A percentile compares a stretch with the other conserved stretches of the same genome.
Conservation (phyloP, 2,797 vertebrate genomes). For the Coccyzus lansbergi region DNA sequence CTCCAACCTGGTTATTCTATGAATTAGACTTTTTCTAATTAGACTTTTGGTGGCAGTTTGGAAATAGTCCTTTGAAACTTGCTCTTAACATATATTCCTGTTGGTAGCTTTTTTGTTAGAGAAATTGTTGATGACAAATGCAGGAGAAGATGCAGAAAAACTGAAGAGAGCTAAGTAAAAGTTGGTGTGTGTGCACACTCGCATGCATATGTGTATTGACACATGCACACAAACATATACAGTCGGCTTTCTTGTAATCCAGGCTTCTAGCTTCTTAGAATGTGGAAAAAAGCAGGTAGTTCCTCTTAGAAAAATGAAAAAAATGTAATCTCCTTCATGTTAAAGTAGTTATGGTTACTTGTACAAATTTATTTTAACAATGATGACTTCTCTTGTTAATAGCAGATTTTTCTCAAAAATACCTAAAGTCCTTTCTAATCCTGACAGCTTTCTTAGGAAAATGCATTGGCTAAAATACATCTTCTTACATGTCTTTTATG, state of each 20-base stretch:
- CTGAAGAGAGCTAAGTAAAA: not conserved
- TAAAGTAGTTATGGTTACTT: not conserved
- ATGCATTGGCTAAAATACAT: not conserved
- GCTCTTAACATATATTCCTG: not conserved
- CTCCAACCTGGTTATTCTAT: too few species aligned
- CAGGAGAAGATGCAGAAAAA: not conserved
- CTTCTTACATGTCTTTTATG: not conserved
- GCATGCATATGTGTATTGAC: fast-evolving
- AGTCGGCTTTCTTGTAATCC: not conserved
- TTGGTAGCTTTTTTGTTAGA: not conserved
- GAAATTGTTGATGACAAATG: not conserved
- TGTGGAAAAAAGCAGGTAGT: not conserved
- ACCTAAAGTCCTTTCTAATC: not conserved
- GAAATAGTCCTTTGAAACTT: not conserved
- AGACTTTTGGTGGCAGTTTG: not conserved
- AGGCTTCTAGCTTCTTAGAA: not conserved
- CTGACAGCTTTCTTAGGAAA: not conserved
- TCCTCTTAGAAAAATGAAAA: not conserved
- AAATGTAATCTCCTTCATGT: not conserved
- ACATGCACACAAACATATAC: not conserved
- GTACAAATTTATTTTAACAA: not conserved
- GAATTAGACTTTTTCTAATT: not conserved
- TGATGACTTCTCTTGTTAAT: not conserved
- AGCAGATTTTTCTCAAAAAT: not conserved
- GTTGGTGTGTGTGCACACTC: fast-evolving